A percentile compares a stretch with the other conserved stretches of the same genome.
Conservation (phyloP, 2,888 invertebrate species). For the Atherix ibis region DNA sequence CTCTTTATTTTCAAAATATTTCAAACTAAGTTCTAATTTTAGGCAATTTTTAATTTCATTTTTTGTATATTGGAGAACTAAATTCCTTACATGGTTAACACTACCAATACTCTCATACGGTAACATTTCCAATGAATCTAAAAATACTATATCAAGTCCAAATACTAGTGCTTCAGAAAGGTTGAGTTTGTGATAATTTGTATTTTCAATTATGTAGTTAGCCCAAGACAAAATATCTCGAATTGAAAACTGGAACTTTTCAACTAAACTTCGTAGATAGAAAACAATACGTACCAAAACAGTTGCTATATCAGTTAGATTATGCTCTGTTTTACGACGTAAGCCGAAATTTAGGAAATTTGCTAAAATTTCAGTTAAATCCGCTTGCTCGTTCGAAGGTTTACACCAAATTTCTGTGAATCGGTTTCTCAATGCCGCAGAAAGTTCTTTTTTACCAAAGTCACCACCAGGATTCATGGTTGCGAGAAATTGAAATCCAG, state of each 20-base stretch:
- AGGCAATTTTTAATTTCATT: slow-evolving; percentile 34
- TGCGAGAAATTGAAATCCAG: slow-evolving; percentile 78
- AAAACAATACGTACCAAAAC: slow-evolving; percentile 66
- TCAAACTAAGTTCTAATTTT: not conserved
- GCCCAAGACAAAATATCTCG: slow-evolving; percentile 90
- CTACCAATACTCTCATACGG: slow-evolving; percentile 47
- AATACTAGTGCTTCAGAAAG: slow-evolving; percentile 60
- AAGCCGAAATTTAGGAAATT: slow-evolving; percentile 52
- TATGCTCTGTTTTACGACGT: slow-evolving; percentile 36
- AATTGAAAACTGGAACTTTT: slow-evolving; percentile 70
- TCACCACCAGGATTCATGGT: slow-evolving; percentile 99
- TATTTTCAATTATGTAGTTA: slow-evolving; percentile 52
- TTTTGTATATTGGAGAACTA: slow-evolving; percentile 41
- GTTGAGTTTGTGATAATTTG: slow-evolving; percentile 21
- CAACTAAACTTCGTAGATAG: slow-evolving; percentile 60
- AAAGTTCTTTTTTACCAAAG: slow-evolving; percentile 97
- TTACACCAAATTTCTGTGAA: slow-evolving; percentile 99
- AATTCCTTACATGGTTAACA: slow-evolving; percentile 33
- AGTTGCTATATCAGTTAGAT: slow-evolving; percentile 39
- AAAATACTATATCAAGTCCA: slow-evolving; percentile 78
- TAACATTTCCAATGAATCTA: slow-evolving; percentile 78
- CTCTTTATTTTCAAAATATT: not conserved
- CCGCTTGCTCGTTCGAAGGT: slow-evolving; percentile 50
- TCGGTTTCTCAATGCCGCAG: slow-evolving; percentile 90
- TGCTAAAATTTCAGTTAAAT: slow-evolving; percentile 64